Conservation (phyloP, 2,888 invertebrate genomes). For the Tetragonula carbonaria region DNA sequence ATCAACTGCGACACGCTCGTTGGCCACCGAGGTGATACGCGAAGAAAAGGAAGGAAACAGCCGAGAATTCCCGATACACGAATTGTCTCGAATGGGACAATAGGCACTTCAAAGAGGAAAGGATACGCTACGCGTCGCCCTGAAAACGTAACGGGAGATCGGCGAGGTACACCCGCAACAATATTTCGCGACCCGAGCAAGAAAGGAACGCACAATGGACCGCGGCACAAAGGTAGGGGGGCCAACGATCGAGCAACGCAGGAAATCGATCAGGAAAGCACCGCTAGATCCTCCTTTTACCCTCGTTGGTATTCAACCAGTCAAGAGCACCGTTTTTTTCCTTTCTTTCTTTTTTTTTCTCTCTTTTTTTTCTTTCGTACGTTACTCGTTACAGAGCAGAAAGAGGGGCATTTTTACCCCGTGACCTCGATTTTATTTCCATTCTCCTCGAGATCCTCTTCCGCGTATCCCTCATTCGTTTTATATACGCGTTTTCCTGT, state of each 20-base stretch:
- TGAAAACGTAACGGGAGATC: conserved; percentile 56
- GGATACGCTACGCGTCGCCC: conserved; percentile 16
- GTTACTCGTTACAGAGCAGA: conserved; percentile 44
- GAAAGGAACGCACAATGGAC: conserved; percentile 18
- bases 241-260: conserved; percentile 50
- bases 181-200: conserved; percentile 55
- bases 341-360: not conserved
- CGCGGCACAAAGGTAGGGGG: conserved; percentile 20
- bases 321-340: not conserved
- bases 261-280: conserved; percentile 61
- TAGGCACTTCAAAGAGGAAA: not conserved
- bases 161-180: conserved; percentile 55
- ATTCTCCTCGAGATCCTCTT: conserved; percentile 56
- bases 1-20: too few relatives aligned
- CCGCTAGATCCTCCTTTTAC: conserved; percentile 47
- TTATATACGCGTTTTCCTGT: not conserved
- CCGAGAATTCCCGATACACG: not conserved
- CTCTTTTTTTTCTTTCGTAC: not conserved
- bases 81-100: conserved; percentile 20
- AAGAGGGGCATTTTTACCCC: conserved; percentile 73
- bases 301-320: conserved; percentile 7
- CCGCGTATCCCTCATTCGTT: not conserved
- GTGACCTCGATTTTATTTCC: conserved; percentile 75
- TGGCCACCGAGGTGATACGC: not conserved
- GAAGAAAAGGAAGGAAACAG: not conserved